Conservation (phyloP, 2,888 invertebrate genomes). For the Rhagonycha lutea region DNA sequence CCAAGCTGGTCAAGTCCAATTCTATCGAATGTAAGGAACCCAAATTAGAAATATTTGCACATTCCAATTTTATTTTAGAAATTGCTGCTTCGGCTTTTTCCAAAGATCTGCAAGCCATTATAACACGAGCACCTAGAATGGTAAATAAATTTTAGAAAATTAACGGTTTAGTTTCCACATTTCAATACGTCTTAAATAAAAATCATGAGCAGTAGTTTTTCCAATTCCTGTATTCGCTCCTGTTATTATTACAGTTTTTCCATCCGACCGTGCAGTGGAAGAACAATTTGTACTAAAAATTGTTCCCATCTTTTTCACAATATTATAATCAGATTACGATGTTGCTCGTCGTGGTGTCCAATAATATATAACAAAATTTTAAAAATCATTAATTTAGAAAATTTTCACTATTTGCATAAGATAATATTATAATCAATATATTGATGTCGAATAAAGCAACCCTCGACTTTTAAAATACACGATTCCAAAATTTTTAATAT, state of each 20-base stretch:
- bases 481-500: too few relatives aligned
- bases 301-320: neutral
- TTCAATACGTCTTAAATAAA: neutral
- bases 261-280: neutral
- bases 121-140: conserved; percentile 26
- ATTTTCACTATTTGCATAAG: too few relatives aligned
- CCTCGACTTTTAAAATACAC: too few relatives aligned
- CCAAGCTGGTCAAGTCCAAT: conserved; percentile 51
- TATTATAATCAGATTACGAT: too few relatives aligned
- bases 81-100: conserved; percentile 60
- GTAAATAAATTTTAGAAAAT: conserved; percentile 43
- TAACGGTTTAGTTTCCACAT: neutral
- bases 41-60: too few relatives aligned
- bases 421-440: too few relatives aligned
- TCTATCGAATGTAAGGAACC: conserved; percentile 54
- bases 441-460: too few relatives aligned
- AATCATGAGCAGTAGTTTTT: neutral
- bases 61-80: conserved; percentile 55
- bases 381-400: too few relatives aligned
- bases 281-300: neutral
- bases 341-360: too few relatives aligned
- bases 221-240: neutral
- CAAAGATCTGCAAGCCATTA: conserved; percentile 61
- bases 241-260: neutral
- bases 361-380: too few relatives aligned